phyloP scores from a whole-genome alignment of 1,140 invertebrate genomes.

The Pseudomyrmex flavicornis region DNA sequence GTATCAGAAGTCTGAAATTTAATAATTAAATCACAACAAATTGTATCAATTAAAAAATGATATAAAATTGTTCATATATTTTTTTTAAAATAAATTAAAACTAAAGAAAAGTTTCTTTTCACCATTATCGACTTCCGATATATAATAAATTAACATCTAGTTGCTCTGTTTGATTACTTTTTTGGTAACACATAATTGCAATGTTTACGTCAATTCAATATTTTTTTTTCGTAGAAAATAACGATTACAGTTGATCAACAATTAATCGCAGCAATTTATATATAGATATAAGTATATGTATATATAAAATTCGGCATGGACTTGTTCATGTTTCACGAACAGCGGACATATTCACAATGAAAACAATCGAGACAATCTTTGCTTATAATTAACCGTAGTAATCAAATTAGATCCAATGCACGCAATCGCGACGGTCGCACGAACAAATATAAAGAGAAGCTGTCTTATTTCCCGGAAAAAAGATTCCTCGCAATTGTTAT shows the following conservation, averaged over 20 bases:
- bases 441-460: slow-evolving; percentile 46
- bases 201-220: slow-evolving; percentile 32
- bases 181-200: slow-evolving; percentile 34
- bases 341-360: slow-evolving; percentile 45
- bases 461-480: slow-evolving; percentile 33
- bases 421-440: slow-evolving; percentile 45
- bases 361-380: slow-evolving; percentile 56
- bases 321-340: slow-evolving; percentile 44
- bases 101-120: not conserved
- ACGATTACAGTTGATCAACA: slow-evolving; percentile 32
- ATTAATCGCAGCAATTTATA: slow-evolving; percentile 27
- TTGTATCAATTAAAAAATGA: not conserved
- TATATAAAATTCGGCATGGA: slow-evolving; percentile 18
- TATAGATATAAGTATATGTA: no score
- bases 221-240: slow-evolving; percentile 28
- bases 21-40: not conserved
- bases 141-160: slow-evolving; percentile 36
- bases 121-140: not conserved
- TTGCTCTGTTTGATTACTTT: slow-evolving; percentile 15
- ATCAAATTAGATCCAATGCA: slow-evolving; percentile 57
- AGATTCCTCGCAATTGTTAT: slow-evolving; percentile 39
- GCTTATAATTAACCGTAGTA: slow-evolving; percentile 57
- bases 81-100: not conserved
- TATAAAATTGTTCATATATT: no score
- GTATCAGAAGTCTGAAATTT: slow-evolving; percentile 24